Percentiles rank a stretch among this genome's conserved stretches.
Conservation (phyloP, 2,888 invertebrate genomes). For the Furcula furcula region DNA sequence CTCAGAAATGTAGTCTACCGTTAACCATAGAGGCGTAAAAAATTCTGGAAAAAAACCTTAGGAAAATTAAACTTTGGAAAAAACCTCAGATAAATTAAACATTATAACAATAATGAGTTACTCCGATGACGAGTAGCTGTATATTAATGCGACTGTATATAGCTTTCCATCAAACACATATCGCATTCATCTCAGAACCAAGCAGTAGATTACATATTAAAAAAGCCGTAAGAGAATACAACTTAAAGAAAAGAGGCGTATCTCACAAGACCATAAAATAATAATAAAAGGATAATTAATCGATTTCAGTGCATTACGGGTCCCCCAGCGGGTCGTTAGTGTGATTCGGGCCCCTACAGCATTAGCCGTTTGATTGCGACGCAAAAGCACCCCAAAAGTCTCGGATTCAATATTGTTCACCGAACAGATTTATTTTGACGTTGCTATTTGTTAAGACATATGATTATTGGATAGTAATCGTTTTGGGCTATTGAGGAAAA, state of each 20-base stretch:
- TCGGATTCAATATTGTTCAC: slow-evolving; percentile 63
- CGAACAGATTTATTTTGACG: slow-evolving; percentile 70
- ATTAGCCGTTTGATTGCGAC: slow-evolving; percentile 68
- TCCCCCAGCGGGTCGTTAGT: slow-evolving; percentile 54
- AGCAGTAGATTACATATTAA: too few relatives aligned
- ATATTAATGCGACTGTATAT: too few relatives aligned
- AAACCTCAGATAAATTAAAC: too few relatives aligned
- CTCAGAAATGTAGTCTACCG: too few relatives aligned
- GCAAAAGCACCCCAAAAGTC: slow-evolving; percentile 31
- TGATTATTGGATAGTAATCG: slow-evolving; percentile 68
- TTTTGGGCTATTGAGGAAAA: slow-evolving; percentile 32
- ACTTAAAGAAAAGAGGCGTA: slow-evolving; percentile 13
- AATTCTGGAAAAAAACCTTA: too few relatives aligned
- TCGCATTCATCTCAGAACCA: too few relatives aligned
- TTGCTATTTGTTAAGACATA: slow-evolving; percentile 70
- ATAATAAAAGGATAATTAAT: slow-evolving; percentile 80
- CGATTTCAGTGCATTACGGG: slow-evolving; percentile 74
- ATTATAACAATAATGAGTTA: too few relatives aligned
- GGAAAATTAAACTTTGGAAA: too few relatives aligned
- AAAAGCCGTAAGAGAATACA: too few relatives aligned
- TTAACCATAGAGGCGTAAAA: too few relatives aligned
- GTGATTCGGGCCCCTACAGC: slow-evolving; percentile 50
- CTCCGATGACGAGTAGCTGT: too few relatives aligned
- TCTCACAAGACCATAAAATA: slow-evolving; percentile 60
- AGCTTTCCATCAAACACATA: too few relatives aligned